Evolutionary conservation across 2,797 vertebrate genomes (phyloP).

Genomic region (Girardinus metallicus): DNA sequence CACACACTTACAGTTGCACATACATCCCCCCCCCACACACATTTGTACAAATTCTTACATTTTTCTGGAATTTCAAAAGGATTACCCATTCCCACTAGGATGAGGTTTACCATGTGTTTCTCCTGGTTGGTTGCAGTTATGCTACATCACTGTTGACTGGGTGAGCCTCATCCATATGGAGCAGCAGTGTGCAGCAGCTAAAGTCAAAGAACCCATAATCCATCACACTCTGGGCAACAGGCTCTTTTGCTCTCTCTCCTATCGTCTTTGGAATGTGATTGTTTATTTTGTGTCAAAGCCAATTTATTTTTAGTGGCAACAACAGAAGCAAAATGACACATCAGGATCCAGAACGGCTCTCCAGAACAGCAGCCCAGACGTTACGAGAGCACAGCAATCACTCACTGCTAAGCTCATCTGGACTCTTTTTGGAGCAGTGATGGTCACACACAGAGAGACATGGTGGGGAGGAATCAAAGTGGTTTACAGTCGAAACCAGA

Average conservation of each 20-base stretch:
- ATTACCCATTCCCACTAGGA: slow-evolving; percentile 9
- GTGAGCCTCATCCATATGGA: slow-evolving; percentile 1
- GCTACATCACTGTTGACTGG: background rate
- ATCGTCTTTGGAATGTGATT: background rate
- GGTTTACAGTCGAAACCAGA: background rate
- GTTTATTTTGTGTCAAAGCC: background rate
- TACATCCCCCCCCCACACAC: background rate
- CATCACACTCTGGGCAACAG: background rate
- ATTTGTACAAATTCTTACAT: slow-evolving; percentile 1
- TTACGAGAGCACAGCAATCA: background rate
- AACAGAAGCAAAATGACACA: background rate
- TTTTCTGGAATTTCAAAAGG: slow-evolving; percentile 22
- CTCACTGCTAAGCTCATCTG: background rate
- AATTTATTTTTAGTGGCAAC: background rate
- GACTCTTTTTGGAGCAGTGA: background rate
- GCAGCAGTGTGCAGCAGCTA: background rate
- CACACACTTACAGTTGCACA: background rate
- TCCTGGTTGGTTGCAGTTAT: background rate
- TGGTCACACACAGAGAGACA: background rate
- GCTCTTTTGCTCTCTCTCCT: background rate
- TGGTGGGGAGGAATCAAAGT: background rate
- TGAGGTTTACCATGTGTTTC: slow-evolving; percentile 11
- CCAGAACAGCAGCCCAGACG: background rate
- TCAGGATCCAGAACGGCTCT: background rate
- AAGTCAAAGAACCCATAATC: background rate